phyloP scores from a whole-genome alignment of 2,888 invertebrate species.

The Drosophila testacea region DNA sequence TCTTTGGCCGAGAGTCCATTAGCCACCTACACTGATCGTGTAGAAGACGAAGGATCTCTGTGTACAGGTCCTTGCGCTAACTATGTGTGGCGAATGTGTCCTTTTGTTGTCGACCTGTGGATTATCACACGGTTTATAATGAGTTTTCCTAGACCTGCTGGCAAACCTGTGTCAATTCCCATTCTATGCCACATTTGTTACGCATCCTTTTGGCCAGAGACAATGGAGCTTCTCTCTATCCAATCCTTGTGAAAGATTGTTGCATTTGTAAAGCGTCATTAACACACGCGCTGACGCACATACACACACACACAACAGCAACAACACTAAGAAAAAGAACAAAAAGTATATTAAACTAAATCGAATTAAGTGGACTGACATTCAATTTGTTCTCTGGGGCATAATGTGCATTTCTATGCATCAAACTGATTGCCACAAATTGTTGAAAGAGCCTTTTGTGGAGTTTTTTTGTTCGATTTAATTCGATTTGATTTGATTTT shows the following conservation, averaged over 20 bases:
- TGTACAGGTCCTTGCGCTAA: slow-evolving; percentile 68
- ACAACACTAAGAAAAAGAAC: slow-evolving; percentile 19
- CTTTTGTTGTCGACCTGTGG: slow-evolving; percentile 65
- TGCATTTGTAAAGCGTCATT: slow-evolving; percentile 65
- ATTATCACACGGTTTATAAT: slow-evolving; percentile 80
- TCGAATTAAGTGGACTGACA: slow-evolving; percentile 69
- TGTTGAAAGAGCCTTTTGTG: slow-evolving; percentile 11
- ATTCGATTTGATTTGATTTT: slow-evolving; percentile 59
- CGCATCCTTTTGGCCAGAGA: slow-evolving; percentile 56
- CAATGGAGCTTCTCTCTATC: slow-evolving; percentile 52
- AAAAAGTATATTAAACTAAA: slow-evolving; percentile 67
- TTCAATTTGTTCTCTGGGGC: slow-evolving; percentile 65
- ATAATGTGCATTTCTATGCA: slow-evolving; percentile 36
- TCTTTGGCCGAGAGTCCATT: slow-evolving; percentile 58
- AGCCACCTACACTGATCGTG: slow-evolving; percentile 67
- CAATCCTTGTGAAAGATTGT: slow-evolving; percentile 34
- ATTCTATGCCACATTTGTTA: slow-evolving; percentile 56
- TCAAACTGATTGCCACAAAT: slow-evolving; percentile 31
- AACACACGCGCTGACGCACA: slow-evolving; percentile 55
- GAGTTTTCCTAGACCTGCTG: slow-evolving; percentile 68
- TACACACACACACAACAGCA: slow-evolving; percentile 21
- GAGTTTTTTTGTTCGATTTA: slow-evolving; percentile 8
- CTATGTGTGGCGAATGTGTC: slow-evolving; percentile 80
- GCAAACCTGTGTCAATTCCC: slow-evolving; percentile 79
- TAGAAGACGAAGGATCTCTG: slow-evolving; percentile 25